Base-by-base conservation (phyloP, 1,140 invertebrate genomes). In the Megalopta genalis region DNA sequence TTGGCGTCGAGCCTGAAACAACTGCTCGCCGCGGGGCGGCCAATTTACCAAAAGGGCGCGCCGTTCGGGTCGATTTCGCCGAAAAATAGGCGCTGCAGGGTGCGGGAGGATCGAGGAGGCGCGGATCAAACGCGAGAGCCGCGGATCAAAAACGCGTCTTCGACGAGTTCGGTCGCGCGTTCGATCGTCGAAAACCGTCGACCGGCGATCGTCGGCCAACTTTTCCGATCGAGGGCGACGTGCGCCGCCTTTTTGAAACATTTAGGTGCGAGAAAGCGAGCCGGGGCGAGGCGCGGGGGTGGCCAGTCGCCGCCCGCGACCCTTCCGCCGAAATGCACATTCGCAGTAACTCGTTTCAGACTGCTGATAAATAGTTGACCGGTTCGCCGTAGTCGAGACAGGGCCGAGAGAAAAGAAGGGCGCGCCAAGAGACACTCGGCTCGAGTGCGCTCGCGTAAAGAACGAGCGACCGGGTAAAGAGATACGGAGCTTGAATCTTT, bases 401-500 rank as follows among this genome's bases (percentile, higher is more conserved):
- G 49, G n/a, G 4, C 21, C 60, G 27, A 16, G n/a, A 67, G n/a
- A 8, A n/a, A 64, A 39, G 64, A 27, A 69, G 27, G 54, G 46
- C 14, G 25, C 54, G 21, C 23, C 42, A 64, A 71, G 74, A 82
- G 64, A 64, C 64, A 73, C 54, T 66, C 68, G 46, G 9, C 27
- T 18, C 49, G 59, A 86, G 82, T 80, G 69, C 82, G 64, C 71
- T 57, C 71, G 74, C 37, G 80, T 60, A 77, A 80, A 80, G 46
- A 67, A 80, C 79, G 83, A 68, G 46, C 60, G 77, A 81, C 85
- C 78, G 74, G 75, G 83, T 76, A 83, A 87, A 82, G 85, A 83
- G 83, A 83, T 79, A 82, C 72, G 80, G 80, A 79, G 78, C 66
- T 81, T 90, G 85, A 90, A 89, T 89, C 79, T 89, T 90, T 89